These are phyloP conservation scores for Drosophila tripunctata DNA, from an alignment of 2,888 invertebrate genomes.

Conservation along the genomic window DNA sequence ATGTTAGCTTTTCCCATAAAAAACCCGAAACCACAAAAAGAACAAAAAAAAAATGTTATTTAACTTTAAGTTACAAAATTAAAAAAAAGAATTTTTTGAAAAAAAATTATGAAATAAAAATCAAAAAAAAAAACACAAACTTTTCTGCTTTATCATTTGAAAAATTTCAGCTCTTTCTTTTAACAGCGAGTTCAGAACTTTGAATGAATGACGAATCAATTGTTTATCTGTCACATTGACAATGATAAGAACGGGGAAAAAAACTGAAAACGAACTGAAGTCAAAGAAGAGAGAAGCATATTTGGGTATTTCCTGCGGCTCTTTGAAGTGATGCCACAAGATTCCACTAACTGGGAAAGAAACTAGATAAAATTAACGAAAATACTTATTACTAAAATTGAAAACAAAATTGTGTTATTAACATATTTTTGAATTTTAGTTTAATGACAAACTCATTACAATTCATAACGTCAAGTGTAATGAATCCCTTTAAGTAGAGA, in stretches of 20 bases:
- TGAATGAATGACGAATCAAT: not conserved
- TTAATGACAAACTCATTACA: not conserved
- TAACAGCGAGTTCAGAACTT: constrained; percentile 13
- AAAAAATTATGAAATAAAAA: constrained; percentile 22
- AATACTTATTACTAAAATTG: not conserved
- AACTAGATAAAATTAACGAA: not conserved
- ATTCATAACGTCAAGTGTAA: constrained; percentile 38
- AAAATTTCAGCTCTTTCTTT: constrained; percentile 36
- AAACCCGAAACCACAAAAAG: constrained; percentile 27
- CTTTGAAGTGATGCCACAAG: not conserved
- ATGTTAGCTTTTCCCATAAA: constrained; percentile 72
- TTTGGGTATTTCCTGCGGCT: not conserved
- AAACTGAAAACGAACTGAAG: too few relatives aligned
- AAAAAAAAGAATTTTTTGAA: constrained; percentile 55
- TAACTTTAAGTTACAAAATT: constrained; percentile 60
- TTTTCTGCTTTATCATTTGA: constrained; percentile 23
- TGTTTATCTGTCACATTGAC: not conserved
- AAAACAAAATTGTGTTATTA: not conserved
- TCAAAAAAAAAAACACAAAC: constrained; percentile 27
- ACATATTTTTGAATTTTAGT: not conserved
- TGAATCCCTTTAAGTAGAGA: constrained; percentile 27
- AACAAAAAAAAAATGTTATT: constrained; percentile 54
- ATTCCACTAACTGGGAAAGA: not conserved
- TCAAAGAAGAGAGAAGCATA: not conserved
- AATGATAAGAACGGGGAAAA: not conserved